These are phyloP conservation scores for Cyclopterus lumpus DNA, from an alignment of 2,797 vertebrate species.

Conservation along the genomic window DNA sequence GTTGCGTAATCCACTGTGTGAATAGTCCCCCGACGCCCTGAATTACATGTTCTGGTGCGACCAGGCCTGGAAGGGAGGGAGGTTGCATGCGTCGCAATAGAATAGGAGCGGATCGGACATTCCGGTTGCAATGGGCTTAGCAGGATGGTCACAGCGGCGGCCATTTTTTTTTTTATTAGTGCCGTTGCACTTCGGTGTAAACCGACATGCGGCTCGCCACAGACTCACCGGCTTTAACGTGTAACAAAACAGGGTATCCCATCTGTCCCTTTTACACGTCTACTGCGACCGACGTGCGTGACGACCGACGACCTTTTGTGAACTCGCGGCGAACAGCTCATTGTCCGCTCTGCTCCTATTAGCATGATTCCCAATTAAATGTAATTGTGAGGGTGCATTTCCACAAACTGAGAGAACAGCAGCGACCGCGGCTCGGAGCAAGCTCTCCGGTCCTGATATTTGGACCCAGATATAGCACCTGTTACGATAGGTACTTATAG, in stretches of 20 bases:
- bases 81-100: too few relatives aligned
- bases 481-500: constrained; percentile 28
- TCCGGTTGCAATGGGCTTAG: background rate
- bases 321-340: too few relatives aligned
- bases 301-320: too few relatives aligned
- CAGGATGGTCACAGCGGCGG: background rate
- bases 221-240: too few relatives aligned
- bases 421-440: background rate
- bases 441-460: background rate
- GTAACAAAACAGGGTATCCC: too few relatives aligned
- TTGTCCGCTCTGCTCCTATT: too few relatives aligned
- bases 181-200: background rate
- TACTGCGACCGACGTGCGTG: too few relatives aligned
- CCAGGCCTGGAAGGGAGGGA: constrained; percentile 18
- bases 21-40: too few relatives aligned
- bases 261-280: too few relatives aligned
- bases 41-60: constrained; percentile 12
- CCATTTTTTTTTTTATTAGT: background rate
- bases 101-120: too few relatives aligned
- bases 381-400: background rate
- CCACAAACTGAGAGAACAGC: background rate
- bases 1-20: background rate
- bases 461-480: background rate
- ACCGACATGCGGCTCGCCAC: too few relatives aligned
- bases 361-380: background rate